These are phyloP conservation scores for Scelioninae gen. 1 DNA, from an alignment of 2,888 invertebrate genomes.

Conservation along the genomic window DNA sequence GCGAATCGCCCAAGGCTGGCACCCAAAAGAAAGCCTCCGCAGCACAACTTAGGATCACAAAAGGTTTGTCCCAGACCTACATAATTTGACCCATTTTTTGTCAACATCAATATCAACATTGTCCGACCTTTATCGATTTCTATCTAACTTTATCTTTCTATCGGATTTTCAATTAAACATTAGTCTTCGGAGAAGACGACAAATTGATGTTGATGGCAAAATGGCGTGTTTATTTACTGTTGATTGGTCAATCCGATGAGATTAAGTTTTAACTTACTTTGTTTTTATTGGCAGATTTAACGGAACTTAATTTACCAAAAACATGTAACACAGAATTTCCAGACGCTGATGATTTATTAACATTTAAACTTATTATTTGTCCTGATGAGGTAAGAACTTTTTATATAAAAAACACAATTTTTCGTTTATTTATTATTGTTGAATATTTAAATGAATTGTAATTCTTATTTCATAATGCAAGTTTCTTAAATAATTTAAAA, in stretches of 20 bases:
- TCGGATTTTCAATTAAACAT: not conserved
- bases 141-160: not conserved
- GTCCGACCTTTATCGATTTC: constrained; percentile 5
- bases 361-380: constrained; percentile 97
- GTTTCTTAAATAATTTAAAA: no score
- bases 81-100: not conserved
- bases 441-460: no score
- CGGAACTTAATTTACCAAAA: constrained; percentile 98
- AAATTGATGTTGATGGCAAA: constrained; percentile 17
- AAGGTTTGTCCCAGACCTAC: constrained; percentile 88
- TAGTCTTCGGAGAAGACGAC: not conserved
- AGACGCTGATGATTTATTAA: constrained; percentile 97
- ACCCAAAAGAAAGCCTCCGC: constrained; percentile 97
- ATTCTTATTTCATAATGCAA: no score
- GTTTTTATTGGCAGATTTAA: constrained; percentile 91
- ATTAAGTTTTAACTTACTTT: not conserved
- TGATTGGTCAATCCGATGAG: not conserved
- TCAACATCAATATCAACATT: not conserved
- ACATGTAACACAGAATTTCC: constrained; percentile 98
- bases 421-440: no score
- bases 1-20: constrained; percentile 91
- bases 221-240: constrained; percentile 52
- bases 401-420: not conserved
- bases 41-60: constrained; percentile 98
- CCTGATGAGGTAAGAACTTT: constrained; percentile 92